Percentiles rank a stretch among this genome's conserved stretches.
Evolutionary conservation across 2,888 invertebrate genomes (phyloP).

Genomic region (Heliconius erato): DNA sequence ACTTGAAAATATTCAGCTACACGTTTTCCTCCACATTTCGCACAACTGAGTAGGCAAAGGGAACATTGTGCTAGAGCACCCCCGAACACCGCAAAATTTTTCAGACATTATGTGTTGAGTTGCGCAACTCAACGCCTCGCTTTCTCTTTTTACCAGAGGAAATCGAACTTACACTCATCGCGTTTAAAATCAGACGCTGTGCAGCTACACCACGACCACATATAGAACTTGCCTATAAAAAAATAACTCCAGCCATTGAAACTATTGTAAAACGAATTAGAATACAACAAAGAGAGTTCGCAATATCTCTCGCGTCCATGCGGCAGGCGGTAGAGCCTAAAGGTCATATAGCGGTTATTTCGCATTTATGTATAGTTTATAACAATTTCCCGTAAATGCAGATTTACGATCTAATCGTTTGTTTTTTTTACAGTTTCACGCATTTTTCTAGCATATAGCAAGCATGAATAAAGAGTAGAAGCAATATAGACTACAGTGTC

Average conservation of each 20-base stretch:
- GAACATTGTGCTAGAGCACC: background rate
- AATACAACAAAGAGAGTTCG: conserved; percentile 1
- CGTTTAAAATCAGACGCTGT: background rate
- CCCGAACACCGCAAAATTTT: too few relatives aligned
- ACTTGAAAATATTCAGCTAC: background rate
- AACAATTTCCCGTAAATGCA: background rate
- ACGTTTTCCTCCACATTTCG: background rate
- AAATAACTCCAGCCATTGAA: background rate
- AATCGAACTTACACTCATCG: background rate
- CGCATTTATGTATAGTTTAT: background rate
- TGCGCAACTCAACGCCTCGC: too few relatives aligned
- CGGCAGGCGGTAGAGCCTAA: background rate
- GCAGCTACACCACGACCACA: background rate
- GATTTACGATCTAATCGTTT: background rate
- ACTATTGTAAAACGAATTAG: background rate
- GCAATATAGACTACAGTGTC: background rate
- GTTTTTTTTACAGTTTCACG: background rate
- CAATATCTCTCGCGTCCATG: background rate
- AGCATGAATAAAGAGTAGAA: background rate
- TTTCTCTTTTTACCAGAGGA: background rate
- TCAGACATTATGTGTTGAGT: background rate
- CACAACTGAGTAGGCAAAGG: background rate
- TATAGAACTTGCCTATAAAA: background rate
- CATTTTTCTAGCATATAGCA: too few relatives aligned
- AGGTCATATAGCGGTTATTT: conserved; percentile 7